Evolutionary conservation across 2,888 invertebrate genomes (phyloP).

Genomic region (Bedellia somnulentella): DNA sequence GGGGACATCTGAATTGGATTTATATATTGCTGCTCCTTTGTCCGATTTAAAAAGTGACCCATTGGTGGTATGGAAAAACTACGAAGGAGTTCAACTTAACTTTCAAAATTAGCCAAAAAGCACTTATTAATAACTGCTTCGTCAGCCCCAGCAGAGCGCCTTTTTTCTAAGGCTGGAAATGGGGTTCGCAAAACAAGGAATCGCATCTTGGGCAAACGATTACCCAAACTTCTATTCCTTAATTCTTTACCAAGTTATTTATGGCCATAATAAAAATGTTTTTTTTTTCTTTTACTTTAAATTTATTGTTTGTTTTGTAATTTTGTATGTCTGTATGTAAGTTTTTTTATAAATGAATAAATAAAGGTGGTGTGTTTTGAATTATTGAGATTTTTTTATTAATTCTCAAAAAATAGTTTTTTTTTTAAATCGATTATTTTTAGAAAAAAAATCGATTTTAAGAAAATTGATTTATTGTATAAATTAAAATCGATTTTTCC

Average conservation of each 20-base stretch:
- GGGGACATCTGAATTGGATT: neutral
- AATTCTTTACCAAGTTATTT: neutral
- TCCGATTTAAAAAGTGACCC: neutral
- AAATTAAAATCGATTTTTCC: neutral
- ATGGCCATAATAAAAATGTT: neutral
- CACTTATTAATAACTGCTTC: neutral
- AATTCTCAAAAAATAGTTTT: neutral
- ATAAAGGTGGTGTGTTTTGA: neutral
- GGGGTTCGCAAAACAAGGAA: neutral
- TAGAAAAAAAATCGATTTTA: neutral
- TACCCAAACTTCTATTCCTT: neutral
- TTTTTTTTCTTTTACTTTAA: neutral
- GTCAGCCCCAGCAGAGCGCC: neutral
- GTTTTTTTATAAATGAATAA: no score
- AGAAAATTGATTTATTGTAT: no score
- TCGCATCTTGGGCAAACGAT: neutral
- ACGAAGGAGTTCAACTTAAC: neutral
- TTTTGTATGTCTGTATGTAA: no score
- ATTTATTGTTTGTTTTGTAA: neutral
- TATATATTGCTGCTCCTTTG: neutral
- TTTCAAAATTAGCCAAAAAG: neutral
- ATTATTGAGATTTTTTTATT: neutral
- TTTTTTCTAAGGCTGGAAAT: neutral
- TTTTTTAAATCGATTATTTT: neutral
- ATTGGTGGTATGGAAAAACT: neutral